phyloP scores from a whole-genome alignment of 1,140 invertebrate species.

The Heliconius nattereri region DNA sequence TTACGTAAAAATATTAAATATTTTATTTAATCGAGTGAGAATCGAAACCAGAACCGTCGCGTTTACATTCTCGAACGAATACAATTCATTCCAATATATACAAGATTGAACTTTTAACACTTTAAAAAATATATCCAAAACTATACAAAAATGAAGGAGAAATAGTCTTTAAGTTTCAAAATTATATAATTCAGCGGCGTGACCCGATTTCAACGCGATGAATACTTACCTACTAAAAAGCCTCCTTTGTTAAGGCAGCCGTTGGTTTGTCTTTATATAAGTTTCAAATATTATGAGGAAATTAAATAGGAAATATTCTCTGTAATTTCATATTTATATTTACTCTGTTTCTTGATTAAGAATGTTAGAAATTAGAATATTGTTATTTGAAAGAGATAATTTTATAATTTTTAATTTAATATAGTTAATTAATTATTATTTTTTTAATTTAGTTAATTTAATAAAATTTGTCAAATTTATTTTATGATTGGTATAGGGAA shows the following conservation, averaged over 20 bases:
- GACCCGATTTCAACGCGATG: conserved; percentile 12
- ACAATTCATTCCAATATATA: no score
- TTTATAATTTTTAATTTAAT: not conserved
- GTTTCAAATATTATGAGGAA: not conserved
- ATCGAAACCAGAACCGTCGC: not conserved
- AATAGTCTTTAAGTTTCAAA: not conserved
- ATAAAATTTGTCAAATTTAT: no score
- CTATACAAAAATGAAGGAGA: not conserved
- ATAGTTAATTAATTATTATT: no score
- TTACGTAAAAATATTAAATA: no score
- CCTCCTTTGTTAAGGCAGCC: not conserved
- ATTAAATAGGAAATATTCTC: not conserved
- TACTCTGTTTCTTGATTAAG: not conserved
- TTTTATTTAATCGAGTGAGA: no score
- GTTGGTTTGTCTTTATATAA: conserved; percentile 8
- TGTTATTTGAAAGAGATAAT: not conserved
- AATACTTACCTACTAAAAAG: conserved; percentile 13
- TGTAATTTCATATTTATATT: not conserved
- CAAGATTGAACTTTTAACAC: no score
- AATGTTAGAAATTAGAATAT: not conserved
- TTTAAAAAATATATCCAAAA: not conserved
- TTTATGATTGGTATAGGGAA: no score
- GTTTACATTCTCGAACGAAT: not conserved
- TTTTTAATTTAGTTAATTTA: no score
- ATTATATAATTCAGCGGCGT: conserved; percentile 4